These are phyloP conservation scores for Polyploca ridens DNA, from an alignment of 2,888 invertebrate genomes.

Conservation along the genomic window DNA sequence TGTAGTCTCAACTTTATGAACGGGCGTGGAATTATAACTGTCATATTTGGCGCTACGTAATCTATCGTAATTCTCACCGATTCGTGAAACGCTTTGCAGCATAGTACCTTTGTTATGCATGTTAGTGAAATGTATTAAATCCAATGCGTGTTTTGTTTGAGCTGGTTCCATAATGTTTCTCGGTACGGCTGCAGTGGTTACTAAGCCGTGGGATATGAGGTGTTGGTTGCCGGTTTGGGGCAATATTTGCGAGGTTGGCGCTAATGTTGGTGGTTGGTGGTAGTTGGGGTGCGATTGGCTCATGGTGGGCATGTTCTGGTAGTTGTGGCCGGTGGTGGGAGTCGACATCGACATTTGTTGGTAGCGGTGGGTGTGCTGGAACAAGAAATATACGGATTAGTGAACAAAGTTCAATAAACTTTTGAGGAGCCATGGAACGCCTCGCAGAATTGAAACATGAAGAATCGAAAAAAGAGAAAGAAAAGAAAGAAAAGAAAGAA, in stretches of 20 bases:
- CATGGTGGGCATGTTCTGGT: conserved; percentile 71
- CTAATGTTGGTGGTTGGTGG: conserved; percentile 31
- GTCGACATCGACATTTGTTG: conserved; percentile 77
- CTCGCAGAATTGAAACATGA: too few species aligned
- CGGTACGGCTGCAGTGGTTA: conserved; percentile 50
- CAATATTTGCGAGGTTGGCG: conserved; percentile 26
- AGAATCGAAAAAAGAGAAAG: too few species aligned
- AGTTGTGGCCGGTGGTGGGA: conserved; percentile 57
- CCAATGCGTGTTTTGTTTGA: conserved; percentile 65
- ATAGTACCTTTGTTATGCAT: conserved; percentile 55
- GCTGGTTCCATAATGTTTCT: conserved; percentile 65
- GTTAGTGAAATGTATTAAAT: conserved; percentile 68
- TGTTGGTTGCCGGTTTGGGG: conserved; percentile 48
- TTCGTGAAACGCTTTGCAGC: conserved; percentile 62
- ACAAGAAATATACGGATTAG: conserved; percentile 16
- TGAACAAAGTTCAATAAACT: background rate
- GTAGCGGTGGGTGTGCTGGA: conserved; percentile 69
- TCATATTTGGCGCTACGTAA: conserved; percentile 61
- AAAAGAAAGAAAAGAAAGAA: too few species aligned
- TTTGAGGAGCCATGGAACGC: too few species aligned
- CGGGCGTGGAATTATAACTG: conserved; percentile 57
- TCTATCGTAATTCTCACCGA: conserved; percentile 64
- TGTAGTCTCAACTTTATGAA: conserved; percentile 62
- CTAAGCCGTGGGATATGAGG: conserved; percentile 48
- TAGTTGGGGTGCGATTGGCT: conserved; percentile 72